These are phyloP conservation scores for Branchipolynoe longqiensis DNA, from an alignment of 2,888 invertebrate genomes.

Conservation along the genomic window DNA sequence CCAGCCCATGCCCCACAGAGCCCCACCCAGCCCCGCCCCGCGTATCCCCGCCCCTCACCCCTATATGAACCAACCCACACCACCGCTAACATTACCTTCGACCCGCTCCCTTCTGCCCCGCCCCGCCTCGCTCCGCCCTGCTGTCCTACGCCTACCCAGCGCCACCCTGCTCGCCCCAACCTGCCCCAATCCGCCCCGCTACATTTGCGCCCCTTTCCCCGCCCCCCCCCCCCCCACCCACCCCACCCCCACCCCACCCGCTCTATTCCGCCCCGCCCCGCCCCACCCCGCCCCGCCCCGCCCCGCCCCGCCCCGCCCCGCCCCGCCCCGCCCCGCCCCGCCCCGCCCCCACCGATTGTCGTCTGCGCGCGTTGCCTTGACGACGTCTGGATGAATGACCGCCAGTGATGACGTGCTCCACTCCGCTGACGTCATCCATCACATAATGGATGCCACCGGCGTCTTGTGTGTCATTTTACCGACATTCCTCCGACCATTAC, in stretches of 20 bases:
- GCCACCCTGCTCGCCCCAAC: neutral
- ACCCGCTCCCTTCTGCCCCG: neutral
- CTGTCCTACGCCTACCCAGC: neutral
- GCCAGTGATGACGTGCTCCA: neutral
- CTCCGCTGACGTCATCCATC: conserved; percentile 7
- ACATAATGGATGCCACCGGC: conserved; percentile 15
- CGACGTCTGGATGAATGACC: neutral
- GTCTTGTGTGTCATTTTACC: no score
- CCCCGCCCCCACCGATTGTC: neutral
- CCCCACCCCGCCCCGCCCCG: neutral
- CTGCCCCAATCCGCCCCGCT: neutral
- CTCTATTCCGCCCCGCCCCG: neutral
- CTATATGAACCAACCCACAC: neutral
- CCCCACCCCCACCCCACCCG: neutral
- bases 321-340: neutral
- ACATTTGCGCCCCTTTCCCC: neutral
- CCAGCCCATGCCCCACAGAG: neutral
- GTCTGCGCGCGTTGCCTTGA: conserved; percentile 1
- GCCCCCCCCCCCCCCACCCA: neutral
- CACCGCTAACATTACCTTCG: neutral
- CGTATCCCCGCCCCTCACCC: neutral
- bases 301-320: neutral
- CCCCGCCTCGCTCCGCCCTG: neutral
- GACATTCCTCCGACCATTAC: no score
- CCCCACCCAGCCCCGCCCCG: neutral